phyloP scores from a whole-genome alignment of 2,797 vertebrate genomes.

The Enteromius mattozi region DNA sequence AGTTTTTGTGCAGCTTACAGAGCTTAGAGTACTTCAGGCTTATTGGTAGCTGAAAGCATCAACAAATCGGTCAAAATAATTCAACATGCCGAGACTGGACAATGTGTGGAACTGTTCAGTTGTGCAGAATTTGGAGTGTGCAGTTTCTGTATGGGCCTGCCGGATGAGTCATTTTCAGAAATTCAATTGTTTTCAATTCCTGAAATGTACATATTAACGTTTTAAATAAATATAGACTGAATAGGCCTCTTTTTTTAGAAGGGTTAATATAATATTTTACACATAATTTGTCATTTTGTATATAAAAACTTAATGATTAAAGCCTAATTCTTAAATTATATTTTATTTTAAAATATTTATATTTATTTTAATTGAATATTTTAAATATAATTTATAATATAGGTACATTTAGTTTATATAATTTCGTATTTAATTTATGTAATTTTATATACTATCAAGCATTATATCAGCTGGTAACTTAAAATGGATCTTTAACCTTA shows the following conservation, averaged over 20 bases:
- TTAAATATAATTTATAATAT: neutral
- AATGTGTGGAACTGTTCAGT: neutral
- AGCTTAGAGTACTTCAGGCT: neutral
- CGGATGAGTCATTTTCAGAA: neutral
- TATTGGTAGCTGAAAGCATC: neutral
- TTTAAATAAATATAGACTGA: neutral
- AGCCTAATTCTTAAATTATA: neutral
- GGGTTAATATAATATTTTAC: neutral
- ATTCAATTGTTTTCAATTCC: neutral
- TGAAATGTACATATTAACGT: neutral
- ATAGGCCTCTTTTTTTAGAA: neutral
- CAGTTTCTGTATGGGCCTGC: neutral
- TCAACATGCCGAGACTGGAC: neutral
- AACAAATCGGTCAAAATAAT: neutral
- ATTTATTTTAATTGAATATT: neutral
- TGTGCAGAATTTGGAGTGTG: neutral
- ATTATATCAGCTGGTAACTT: neutral
- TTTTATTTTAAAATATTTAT: no score
- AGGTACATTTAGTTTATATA: neutral
- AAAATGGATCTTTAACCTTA: neutral
- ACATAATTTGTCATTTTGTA: neutral
- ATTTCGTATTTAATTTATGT: neutral
- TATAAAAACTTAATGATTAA: neutral
- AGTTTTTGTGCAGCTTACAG: neutral
- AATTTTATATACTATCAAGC: neutral